Percentiles rank a stretch among this genome's conserved stretches.
Evolutionary conservation across 2,797 vertebrate species (phyloP).

Genomic region (Rhinatrema bivittatum): DNA sequence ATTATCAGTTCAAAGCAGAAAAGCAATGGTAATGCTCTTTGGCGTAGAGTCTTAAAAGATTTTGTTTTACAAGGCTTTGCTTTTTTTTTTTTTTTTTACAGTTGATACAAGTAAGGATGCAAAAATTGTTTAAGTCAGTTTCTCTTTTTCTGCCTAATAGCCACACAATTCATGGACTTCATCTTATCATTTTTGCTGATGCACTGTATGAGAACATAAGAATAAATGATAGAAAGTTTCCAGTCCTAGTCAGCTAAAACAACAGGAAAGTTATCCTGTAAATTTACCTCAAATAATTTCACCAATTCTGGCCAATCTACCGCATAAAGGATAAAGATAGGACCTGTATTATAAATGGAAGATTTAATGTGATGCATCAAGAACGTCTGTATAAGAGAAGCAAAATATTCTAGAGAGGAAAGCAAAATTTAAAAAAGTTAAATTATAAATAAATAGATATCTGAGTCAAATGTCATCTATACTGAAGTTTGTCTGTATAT

Average conservation of each 20-base stretch:
- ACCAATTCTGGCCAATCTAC: too few relatives aligned
- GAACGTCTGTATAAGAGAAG: too few relatives aligned
- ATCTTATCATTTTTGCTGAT: slow-evolving; percentile 2
- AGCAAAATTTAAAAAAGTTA: too few relatives aligned
- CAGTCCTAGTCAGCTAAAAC: neutral
- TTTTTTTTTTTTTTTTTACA: neutral
- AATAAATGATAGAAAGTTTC: neutral
- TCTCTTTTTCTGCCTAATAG: slow-evolving; percentile 8
- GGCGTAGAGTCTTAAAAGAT: neutral
- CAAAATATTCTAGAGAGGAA: too few relatives aligned
- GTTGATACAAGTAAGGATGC: neutral
- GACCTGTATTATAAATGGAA: too few relatives aligned
- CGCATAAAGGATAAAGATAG: too few relatives aligned
- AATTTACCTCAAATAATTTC: neutral
- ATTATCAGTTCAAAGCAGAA: slow-evolving; percentile 10
- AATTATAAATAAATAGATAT: too few relatives aligned
- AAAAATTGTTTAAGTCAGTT: slow-evolving; percentile 16
- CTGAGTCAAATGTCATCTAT: too few relatives aligned
- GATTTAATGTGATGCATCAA: too few relatives aligned
- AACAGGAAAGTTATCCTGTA: neutral
- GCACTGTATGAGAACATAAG: neutral
- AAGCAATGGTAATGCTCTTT: neutral
- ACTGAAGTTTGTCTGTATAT: too few relatives aligned
- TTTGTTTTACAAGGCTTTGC: neutral
- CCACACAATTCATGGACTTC: neutral